Base-by-base conservation (phyloP, 2,113 vertebrate genomes). In the Amia ocellicauda region DNA sequence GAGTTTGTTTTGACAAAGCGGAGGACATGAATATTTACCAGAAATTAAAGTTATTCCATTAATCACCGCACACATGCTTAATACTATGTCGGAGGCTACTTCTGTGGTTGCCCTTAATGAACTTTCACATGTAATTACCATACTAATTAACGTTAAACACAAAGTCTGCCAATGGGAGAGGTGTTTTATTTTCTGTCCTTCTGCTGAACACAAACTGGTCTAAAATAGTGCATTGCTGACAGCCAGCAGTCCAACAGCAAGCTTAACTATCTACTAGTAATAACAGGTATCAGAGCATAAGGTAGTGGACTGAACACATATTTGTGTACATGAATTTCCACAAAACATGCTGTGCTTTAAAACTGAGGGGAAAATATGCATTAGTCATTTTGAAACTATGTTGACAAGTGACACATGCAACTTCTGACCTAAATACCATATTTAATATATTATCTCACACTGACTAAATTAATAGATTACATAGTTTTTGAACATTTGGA, bases 21-120 rank as follows among this genome's bases (percentile, higher is more conserved):
- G 64, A 81, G 67, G 62, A 71, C 83, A 86, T 89, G 85, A 89
- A 89, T 88, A 88, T 89, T 88, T 86, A 88, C 78, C 74, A 81
- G 75, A 69, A 77, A 81, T 80, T 83, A 80, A 83, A 84, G 85
- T 85, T 85, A 85, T 86, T 86, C 84, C 85, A 87, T 87, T 88
- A 89, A 89, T 89, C 85, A 86, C 81, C 76, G 77, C 9, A 55
- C 78, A 82, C 79, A 73, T 58, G 75, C 84, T 80, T 83, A 73
- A 83, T 78, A 74, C 74, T 71, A 72, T 80, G 84, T 81, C 76
- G 74, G 78, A 69, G 75, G 83, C 83, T 85, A 83, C 83, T 89
- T 81, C 78, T 81, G 72, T 58, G 22, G 73, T 27, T 26, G 74
- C 69, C 52, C 76, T 77, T 80, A 83, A 85, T 78, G 79, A 87